Conservation (phyloP, 2,797 vertebrate genomes). For the Muscicapa striata region DNA sequence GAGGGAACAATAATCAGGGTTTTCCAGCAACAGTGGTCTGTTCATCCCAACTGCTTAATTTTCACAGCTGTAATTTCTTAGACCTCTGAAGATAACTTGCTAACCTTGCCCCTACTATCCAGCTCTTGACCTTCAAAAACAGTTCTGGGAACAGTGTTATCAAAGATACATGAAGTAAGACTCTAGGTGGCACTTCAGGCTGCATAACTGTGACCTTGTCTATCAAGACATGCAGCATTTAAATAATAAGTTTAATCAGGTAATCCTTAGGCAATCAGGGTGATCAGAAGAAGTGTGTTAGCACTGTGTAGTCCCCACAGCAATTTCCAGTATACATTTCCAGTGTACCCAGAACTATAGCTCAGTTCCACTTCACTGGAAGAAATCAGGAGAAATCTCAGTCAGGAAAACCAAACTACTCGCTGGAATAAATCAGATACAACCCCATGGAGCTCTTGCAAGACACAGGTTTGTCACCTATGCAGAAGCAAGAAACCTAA, state of each 20-base stretch:
- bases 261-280: constrained; percentile 4
- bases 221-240: constrained; percentile 17
- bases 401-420: background rate
- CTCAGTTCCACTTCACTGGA: background rate
- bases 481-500: background rate
- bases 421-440: background rate
- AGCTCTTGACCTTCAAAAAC: constrained; percentile 6
- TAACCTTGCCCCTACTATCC: background rate
- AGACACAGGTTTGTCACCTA: background rate
- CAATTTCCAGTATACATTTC: background rate
- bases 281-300: background rate
- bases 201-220: constrained; percentile 49
- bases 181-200: constrained; percentile 71
- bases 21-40: background rate
- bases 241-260: constrained; percentile 37
- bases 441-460: background rate
- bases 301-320: background rate
- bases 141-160: background rate
- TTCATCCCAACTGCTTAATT: background rate
- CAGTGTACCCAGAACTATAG: background rate
- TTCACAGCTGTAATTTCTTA: background rate
- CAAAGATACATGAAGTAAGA: constrained; percentile 31
- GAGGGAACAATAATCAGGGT: background rate
- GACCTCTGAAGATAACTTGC: background rate
- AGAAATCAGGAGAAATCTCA: constrained; percentile 5